Evolutionary conservation across 2,113 vertebrate genomes (phyloP), one percentile per base, ranked within the genome.

Genomic region (Hyaena hyaena): DNA sequence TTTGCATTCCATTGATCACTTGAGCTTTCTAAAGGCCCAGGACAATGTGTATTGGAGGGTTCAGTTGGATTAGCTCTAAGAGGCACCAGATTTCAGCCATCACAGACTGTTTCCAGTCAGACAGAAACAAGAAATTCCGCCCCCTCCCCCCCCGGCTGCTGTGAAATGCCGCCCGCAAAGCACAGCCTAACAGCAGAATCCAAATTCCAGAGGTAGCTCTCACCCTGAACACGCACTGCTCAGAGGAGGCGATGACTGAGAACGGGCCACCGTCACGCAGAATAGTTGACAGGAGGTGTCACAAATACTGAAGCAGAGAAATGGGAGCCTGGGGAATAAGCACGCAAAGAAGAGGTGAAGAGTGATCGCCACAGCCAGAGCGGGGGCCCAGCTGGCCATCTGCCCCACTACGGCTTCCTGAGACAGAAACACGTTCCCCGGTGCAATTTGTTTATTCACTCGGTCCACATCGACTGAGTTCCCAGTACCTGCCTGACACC

Each of bases 301-400:
- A 73, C 83, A 31, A 1, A 31, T 66, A 77, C 74, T 91, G 90
- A 77, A 89, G 79, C 55, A 97, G 92, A 31, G 58, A 69, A 83
- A 73, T 28, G 81, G 45, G 88, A 88, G 66, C 45, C 28, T 10
- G 58, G 96, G 88, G 97, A 89, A 65, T 31, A 87, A 68, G 74
- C 86, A 94, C 61, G 91, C 50, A 93, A 61, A 82, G 65, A 17
- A 90, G 33, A 71, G 50, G 14, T 16, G n/a, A 88, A 69, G 77
- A 91, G 28, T 61, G 55, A 10, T 35, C 93, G 88, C 28, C 83
- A 93, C 63, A 48, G 2, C 4, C 81, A 93, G 81, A 19, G 92
- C 6, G 23, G 45, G 63, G 71, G 58, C 93, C 95, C 48, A 28
- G 4, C 4, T 16, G 4, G 76, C 90, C 86, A 86, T 71, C 95